These are phyloP conservation scores for Eulemur coronatus DNA, from an alignment of 2,797 vertebrate genomes.

Conservation along the genomic window DNA sequence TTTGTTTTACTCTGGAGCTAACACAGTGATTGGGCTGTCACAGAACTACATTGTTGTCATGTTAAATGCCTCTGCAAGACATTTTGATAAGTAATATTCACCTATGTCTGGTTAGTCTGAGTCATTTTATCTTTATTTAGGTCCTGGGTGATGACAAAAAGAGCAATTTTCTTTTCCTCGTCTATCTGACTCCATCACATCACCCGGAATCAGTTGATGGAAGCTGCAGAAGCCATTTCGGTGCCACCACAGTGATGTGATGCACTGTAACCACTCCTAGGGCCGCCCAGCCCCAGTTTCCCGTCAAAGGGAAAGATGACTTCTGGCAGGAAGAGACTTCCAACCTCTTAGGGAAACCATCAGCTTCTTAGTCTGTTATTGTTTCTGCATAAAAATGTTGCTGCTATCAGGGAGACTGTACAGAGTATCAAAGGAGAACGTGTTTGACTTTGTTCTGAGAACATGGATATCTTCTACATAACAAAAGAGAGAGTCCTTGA, in stretches of 20 bases:
- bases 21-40: not conserved
- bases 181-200: not conserved
- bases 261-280: not conserved
- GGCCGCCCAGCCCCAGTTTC: conserved; percentile 7
- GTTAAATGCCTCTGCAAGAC: not conserved
- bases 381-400: not conserved
- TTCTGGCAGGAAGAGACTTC: not conserved
- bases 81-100: conserved; percentile 9
- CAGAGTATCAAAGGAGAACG: not conserved
- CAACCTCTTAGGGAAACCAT: not conserved
- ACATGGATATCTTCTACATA: not conserved
- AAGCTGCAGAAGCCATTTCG: not conserved
- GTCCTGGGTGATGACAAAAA: conserved; percentile 42
- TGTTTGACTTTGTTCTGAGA: not conserved
- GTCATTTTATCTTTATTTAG: conserved; percentile 54
- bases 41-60: not conserved
- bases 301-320: not conserved
- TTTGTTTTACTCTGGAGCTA: not conserved
- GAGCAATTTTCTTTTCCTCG: conserved; percentile 26
- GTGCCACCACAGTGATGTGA: not conserved
- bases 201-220: not conserved
- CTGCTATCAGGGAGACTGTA: not conserved
- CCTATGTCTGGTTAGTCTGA: conserved; percentile 29
- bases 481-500: not conserved
- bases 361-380: not conserved